Base-by-base conservation (phyloP, 1,140 invertebrate genomes). In the Ganaspis sp. region DNA sequence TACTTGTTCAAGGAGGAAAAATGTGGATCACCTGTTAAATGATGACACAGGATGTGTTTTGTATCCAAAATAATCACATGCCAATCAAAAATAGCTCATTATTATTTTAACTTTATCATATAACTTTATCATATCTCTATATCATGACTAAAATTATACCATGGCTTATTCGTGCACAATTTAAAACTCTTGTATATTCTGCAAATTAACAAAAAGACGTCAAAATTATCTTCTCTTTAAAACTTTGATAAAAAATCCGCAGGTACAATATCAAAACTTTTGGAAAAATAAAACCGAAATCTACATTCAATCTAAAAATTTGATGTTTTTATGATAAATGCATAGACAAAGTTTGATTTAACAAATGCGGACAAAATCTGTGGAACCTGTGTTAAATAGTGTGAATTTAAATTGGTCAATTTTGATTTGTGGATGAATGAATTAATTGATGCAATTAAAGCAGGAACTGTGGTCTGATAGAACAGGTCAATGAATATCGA, bases 1-100 rank as follows among this genome's bases (percentile, higher is more conserved):
- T 29, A 29, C 58, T 26, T 21, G 49, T 42, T 12, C 42, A 29
- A 72, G 71, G n/a, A 72, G 42, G 49, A 49, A 72, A 72, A 64
- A 64, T 64, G 26, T 34, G 23, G 23, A n/a, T 49, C n/a, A 49
- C 15, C 45, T 17, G 15, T 9, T 23, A 26, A 26, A 26, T 12
- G 21, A 58, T 58, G 54, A 58, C 23, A 29, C 11, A 64, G 23
- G 23, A 26, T 15, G 23, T 64, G 29, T 29, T 17, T 5, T n/a
- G 15, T 49, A 17, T 5, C 8, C 2, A 17, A 4, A 4, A 49
- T 17, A 17, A 49, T 49, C 15, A 49, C 17, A 12, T n/a, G 42
- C n/a, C 12, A 45, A 45, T 15, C 12, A 45, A 45, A 0, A 45
- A 34, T 34, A 34, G n/a, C n/a, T n/a, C n/a, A n/a, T n/a, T n/a